Conservation (phyloP, 2,797 vertebrate species). For the Kryptopterus vitreolus region DNA sequence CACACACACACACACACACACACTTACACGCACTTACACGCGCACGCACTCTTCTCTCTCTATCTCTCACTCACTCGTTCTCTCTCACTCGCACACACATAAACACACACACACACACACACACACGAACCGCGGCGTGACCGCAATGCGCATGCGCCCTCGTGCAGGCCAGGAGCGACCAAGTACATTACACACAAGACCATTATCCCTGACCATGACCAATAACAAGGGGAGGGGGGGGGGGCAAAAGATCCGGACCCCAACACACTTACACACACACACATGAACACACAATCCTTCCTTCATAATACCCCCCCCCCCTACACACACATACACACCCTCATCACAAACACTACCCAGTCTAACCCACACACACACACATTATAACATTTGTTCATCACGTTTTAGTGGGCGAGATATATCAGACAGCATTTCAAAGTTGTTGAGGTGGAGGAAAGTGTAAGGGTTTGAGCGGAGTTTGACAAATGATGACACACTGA, state of each 20-base stretch:
- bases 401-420: too few relatives aligned
- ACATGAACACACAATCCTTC: too few relatives aligned
- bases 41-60: neutral
- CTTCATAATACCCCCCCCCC: neutral
- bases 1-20: neutral
- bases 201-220: constrained; percentile 67
- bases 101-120: constrained; percentile 77
- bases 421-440: too few relatives aligned
- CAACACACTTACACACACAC: neutral
- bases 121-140: constrained; percentile 92
- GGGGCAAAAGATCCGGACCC: constrained; percentile 2
- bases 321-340: neutral
- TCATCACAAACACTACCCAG: neutral
- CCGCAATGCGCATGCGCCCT: constrained; percentile 89
- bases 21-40: neutral
- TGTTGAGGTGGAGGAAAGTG: too few relatives aligned
- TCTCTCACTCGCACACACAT: neutral
- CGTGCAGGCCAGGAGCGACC: constrained; percentile 73
- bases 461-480: too few relatives aligned
- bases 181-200: constrained; percentile 68
- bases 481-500: too few relatives aligned
- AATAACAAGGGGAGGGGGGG: constrained; percentile 61
- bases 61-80: neutral
- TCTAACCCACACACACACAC: too few relatives aligned
- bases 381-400: too few relatives aligned